phyloP scores from a whole-genome alignment of 2,888 invertebrate genomes.

The Lacanobia wlatinum region DNA sequence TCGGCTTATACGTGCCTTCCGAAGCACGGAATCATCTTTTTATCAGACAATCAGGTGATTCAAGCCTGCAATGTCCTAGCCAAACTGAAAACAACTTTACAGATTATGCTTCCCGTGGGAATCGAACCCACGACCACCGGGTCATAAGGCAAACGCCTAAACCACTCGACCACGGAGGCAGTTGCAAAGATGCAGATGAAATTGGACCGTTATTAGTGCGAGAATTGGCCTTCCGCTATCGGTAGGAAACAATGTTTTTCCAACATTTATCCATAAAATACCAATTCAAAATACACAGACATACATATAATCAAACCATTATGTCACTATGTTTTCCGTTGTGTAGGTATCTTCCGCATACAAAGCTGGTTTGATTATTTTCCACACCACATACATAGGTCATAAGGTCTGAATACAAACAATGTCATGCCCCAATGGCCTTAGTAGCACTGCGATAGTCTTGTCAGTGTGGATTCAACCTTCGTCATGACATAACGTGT shows the following conservation, averaged over 20 bases:
- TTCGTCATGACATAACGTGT: constrained; percentile 52
- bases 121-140: no score
- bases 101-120: no score
- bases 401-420: constrained; percentile 24
- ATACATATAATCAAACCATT: background rate
- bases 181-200: no score
- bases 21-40: no score
- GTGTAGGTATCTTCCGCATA: constrained; percentile 6
- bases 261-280: background rate
- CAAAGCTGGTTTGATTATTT: constrained; percentile 37
- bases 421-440: constrained; percentile 54
- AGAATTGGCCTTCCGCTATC: background rate
- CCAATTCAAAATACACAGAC: background rate
- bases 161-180: no score
- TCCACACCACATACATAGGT: constrained; percentile 4
- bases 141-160: no score
- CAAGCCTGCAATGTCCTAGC: no score
- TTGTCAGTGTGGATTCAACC: constrained; percentile 29
- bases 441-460: constrained; percentile 26
- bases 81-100: no score
- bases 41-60: no score
- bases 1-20: no score
- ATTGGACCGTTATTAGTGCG: no score
- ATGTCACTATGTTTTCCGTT: background rate
- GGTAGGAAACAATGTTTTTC: background rate